Conservation (phyloP, 2,888 invertebrate species). For the Ophion costatus region DNA sequence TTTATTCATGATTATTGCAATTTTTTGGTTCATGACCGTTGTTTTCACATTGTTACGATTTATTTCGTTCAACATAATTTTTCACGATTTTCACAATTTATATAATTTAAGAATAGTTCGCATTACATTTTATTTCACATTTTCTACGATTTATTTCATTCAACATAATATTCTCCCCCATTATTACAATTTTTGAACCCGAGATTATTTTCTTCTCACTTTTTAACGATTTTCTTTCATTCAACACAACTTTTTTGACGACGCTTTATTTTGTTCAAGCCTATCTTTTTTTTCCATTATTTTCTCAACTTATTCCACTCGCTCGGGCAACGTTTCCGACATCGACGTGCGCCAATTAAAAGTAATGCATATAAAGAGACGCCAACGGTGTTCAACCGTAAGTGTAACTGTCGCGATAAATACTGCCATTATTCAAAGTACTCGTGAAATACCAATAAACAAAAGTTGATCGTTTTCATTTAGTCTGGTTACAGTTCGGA, state of each 20-base stretch:
- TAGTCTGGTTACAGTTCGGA: background rate
- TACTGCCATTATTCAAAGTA: background rate
- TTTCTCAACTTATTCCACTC: background rate
- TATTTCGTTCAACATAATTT: background rate
- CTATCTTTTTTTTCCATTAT: no score
- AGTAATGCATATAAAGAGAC: no score
- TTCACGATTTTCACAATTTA: background rate
- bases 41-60: background rate
- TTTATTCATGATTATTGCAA: background rate
- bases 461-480: background rate
- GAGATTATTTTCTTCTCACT: background rate
- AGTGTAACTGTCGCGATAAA: background rate
- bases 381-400: no score
- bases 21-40: background rate
- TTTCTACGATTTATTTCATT: no score
- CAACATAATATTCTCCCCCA: no score
- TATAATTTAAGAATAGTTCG: no score
- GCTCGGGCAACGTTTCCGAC: background rate
- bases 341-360: no score
- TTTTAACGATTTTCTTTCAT: background rate
- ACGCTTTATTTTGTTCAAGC: background rate
- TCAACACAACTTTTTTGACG: background rate
- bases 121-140: no score
- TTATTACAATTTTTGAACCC: background rate
- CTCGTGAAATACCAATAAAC: background rate